Conservation (phyloP, 2,797 vertebrate genomes). For the Nyctibius grandis region DNA sequence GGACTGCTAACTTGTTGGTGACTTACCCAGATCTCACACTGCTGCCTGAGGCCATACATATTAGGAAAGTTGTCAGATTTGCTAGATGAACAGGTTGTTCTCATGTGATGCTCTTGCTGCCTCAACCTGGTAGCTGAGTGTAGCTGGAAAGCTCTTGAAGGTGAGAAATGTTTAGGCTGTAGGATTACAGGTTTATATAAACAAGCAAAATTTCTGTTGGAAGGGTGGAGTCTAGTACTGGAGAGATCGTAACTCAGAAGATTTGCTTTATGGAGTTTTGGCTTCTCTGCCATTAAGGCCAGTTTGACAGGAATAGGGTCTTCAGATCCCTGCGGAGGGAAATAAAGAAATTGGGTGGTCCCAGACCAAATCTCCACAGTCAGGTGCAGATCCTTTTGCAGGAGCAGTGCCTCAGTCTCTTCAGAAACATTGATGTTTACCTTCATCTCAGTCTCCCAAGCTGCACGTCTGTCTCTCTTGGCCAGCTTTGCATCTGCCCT, state of each 20-base stretch:
- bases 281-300: not conserved
- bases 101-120: not conserved
- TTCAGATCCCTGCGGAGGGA: not conserved
- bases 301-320: not conserved
- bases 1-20: not conserved
- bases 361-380: not conserved
- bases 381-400: not conserved
- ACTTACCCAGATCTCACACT: not conserved
- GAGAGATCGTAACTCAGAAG: not conserved
- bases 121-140: not conserved
- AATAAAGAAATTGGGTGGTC: not conserved
- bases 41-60: rapidly evolving
- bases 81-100: not conserved
- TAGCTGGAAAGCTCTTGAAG: not conserved
- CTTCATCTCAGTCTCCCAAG: not conserved
- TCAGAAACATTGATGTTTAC: not conserved
- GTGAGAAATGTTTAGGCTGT: not conserved
- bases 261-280: not conserved
- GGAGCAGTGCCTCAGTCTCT: not conserved
- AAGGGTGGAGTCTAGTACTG: not conserved
- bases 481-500: not conserved
- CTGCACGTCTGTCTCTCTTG: not conserved
- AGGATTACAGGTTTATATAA: not conserved
- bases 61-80: not conserved
- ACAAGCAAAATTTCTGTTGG: not conserved